Conservation (phyloP, 2,888 invertebrate genomes). For the Cantharis rufa region DNA sequence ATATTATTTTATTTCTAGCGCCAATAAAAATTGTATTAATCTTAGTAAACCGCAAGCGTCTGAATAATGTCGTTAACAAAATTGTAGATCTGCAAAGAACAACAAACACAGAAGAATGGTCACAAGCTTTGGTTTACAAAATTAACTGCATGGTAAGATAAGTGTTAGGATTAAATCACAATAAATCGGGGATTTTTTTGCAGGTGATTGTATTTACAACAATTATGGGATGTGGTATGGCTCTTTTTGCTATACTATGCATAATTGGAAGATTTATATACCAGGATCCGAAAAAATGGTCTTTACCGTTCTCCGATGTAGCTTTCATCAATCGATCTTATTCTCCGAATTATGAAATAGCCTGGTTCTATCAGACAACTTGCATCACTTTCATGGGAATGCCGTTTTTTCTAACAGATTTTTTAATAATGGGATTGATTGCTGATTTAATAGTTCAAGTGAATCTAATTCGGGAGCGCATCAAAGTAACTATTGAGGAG, state of each 20-base stretch:
- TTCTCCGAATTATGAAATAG: slow-evolving; percentile 22
- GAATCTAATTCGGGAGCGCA: neutral
- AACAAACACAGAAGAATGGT: slow-evolving; percentile 6
- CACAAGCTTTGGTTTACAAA: neutral
- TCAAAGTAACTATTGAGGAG: neutral
- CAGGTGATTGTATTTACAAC: neutral
- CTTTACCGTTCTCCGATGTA: slow-evolving; percentile 6
- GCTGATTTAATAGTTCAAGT: neutral
- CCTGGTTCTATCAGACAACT: slow-evolving; percentile 6
- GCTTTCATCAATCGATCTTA: slow-evolving; percentile 8
- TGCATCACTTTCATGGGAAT: neutral
- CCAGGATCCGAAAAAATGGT: slow-evolving; percentile 1
- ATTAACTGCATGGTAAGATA: slow-evolving; percentile 4
- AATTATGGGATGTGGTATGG: neutral
- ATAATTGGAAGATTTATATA: slow-evolving; percentile 2
- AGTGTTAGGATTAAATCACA: neutral
- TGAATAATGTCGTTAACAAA: neutral
- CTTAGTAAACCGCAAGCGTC: neutral
- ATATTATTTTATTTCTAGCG: neutral
- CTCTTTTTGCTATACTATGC: neutral
- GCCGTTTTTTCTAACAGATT: neutral
- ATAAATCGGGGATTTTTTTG: neutral
- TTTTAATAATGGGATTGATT: neutral
- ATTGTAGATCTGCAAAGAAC: slow-evolving; percentile 1
- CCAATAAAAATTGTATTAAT: neutral